Evolutionary conservation across 2,888 invertebrate genomes (phyloP).

Genomic region (Catotricha subobsoleta): DNA sequence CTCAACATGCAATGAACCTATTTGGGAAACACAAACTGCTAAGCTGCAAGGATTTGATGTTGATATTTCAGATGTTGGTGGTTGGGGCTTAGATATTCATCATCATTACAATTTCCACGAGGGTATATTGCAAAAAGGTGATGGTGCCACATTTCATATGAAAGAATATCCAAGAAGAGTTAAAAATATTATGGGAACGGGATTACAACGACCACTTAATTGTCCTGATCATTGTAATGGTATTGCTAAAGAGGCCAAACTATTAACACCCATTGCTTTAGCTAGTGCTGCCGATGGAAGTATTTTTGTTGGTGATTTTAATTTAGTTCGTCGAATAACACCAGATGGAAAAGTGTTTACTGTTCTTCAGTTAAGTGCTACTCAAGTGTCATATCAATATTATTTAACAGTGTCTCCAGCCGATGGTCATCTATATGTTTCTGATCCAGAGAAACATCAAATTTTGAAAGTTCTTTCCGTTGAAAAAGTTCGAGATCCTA

Average conservation of each 20-base stretch:
- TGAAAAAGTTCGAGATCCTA: slow-evolving; percentile 65
- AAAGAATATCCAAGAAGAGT: slow-evolving; percentile 83
- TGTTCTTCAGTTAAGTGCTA: slow-evolving; percentile 73
- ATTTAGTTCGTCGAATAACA: slow-evolving; percentile 76
- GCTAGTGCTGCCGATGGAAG: slow-evolving; percentile 94
- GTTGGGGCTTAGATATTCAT: slow-evolving; percentile 95
- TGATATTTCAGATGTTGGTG: slow-evolving; percentile 90
- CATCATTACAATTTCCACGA: slow-evolving; percentile 98
- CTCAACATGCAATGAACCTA: slow-evolving; percentile 62
- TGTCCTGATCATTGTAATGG: slow-evolving; percentile 79
- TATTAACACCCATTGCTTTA: slow-evolving; percentile 84
- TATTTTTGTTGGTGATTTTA: slow-evolving; percentile 92
- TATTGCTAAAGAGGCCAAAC: slow-evolving; percentile 64
- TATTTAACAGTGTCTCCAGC: slow-evolving; percentile 92
- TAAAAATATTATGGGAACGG: slow-evolving; percentile 83
- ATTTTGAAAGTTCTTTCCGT: slow-evolving; percentile 59
- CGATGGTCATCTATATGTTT: slow-evolving; percentile 88
- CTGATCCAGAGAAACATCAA: slow-evolving; percentile 87
- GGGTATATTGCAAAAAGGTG: slow-evolving; percentile 93
- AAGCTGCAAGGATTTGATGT: slow-evolving; percentile 91
- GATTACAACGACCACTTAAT: slow-evolving; percentile 64
- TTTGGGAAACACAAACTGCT: slow-evolving; percentile 92
- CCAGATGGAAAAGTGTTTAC: slow-evolving; percentile 82
- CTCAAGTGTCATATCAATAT: slow-evolving; percentile 92
- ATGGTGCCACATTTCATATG: slow-evolving; percentile 86